phyloP scores from a whole-genome alignment of 2,113 vertebrate species.

The Centrocercus urophasianus region DNA sequence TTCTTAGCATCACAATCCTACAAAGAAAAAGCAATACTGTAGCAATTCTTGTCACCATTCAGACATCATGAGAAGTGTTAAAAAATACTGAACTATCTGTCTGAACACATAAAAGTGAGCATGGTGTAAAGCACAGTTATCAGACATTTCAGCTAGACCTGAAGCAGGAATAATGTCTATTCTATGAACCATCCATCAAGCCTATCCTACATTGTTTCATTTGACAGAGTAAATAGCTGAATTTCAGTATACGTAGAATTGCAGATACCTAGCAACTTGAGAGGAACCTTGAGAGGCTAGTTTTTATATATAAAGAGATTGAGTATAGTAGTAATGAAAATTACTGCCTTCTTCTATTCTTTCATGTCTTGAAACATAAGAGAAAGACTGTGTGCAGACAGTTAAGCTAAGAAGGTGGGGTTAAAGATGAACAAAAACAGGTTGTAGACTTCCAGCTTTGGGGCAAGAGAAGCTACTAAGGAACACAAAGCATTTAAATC shows the following conservation, averaged over 20 bases:
- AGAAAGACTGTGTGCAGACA: neutral
- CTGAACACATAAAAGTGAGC: constrained; percentile 10
- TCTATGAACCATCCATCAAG: constrained; percentile 30
- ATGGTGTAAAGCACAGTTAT: neutral
- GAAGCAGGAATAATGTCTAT: neutral
- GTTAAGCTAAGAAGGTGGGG: neutral
- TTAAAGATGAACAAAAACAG: neutral
- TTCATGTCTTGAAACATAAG: neutral
- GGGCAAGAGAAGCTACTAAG: neutral
- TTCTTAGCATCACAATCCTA: neutral
- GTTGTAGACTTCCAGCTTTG: neutral
- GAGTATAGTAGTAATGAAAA: neutral
- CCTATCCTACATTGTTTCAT: neutral
- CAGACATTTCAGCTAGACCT: neutral
- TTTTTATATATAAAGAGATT: neutral
- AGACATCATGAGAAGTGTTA: constrained; percentile 3
- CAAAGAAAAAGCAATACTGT: neutral
- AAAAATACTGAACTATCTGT: constrained; percentile 21
- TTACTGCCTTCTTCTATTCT: neutral
- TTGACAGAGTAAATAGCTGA: neutral
- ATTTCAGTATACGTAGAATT: neutral
- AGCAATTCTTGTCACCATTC: constrained; percentile 3
- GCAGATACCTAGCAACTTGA: neutral
- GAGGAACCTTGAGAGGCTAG: neutral
- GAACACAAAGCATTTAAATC: neutral